Evolutionary conservation across 2,888 invertebrate genomes (phyloP).

Genomic region (Nyleta sp.): DNA sequence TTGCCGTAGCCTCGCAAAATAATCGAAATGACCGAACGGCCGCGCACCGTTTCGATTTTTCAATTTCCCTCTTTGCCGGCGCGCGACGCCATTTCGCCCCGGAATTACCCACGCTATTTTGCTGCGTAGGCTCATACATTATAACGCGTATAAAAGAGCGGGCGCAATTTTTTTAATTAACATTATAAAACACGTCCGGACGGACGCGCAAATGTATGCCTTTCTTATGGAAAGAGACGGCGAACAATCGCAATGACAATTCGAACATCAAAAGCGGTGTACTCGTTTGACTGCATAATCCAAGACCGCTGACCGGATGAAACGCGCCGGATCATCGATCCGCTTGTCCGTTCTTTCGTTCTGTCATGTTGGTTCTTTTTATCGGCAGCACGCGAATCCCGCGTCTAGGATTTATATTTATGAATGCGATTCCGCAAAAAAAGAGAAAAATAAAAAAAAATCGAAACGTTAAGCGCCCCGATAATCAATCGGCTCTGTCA

Average conservation of each 20-base stretch:
- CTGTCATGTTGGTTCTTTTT: slow-evolving; percentile 35
- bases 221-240: slow-evolving; percentile 4
- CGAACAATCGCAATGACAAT: slow-evolving; percentile 32
- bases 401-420: slow-evolving; percentile 35
- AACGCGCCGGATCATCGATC: slow-evolving; percentile 32
- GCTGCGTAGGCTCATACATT: slow-evolving; percentile 11
- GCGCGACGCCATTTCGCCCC: neutral
- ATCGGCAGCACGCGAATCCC: slow-evolving; percentile 14
- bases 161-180: slow-evolving; percentile 21
- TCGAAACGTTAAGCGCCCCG: slow-evolving; percentile 27
- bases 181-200: slow-evolving; percentile 22
- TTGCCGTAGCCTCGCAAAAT: slow-evolving; percentile 34
- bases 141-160: slow-evolving; percentile 10
- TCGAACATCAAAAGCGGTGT: slow-evolving; percentile 32
- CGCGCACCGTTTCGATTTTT: slow-evolving; percentile 38
- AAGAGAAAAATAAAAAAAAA: neutral
- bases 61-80: slow-evolving; percentile 29
- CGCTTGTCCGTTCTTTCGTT: slow-evolving; percentile 28
- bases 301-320: slow-evolving; percentile 20
- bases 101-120: slow-evolving; percentile 24
- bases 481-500: slow-evolving; percentile 46
- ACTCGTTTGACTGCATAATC: slow-evolving; percentile 41
- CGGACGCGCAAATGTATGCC: slow-evolving; percentile 10
- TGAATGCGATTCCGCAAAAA: slow-evolving; percentile 18
- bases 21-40: slow-evolving; percentile 38